Conservation (phyloP, 2,113 vertebrate species). For the Chaenocephalus aceratus region DNA sequence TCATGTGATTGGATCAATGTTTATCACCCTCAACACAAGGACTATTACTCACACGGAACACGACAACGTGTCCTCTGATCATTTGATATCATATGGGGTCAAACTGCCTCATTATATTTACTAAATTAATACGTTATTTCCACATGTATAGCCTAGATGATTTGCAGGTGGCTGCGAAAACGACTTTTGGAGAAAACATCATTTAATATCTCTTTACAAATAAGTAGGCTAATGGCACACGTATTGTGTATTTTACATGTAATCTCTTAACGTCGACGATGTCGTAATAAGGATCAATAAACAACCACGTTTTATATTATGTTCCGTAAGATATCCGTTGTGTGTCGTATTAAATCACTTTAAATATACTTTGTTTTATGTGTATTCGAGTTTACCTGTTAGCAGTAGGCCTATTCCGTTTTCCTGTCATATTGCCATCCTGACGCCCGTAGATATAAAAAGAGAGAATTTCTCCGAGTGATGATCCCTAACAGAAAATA, state of each 20-base stretch:
- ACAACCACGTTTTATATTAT: too few species aligned
- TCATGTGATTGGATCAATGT: constrained; percentile 63
- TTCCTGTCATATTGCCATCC: not conserved
- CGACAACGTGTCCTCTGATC: not conserved
- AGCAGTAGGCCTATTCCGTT: not conserved
- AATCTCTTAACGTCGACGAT: not conserved
- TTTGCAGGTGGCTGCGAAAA: too few species aligned
- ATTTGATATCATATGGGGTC: not conserved
- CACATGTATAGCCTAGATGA: not conserved
- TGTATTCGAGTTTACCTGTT: too few species aligned
- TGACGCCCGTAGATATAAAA: not conserved
- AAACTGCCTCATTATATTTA: not conserved
- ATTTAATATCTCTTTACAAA: not conserved
- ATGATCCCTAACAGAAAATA: constrained; percentile 29
- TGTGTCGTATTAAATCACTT: not conserved
- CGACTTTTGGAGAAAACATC: not conserved
- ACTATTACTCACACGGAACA: not conserved
- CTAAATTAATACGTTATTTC: not conserved
- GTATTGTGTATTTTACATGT: not conserved
- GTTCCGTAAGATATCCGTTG: not conserved
- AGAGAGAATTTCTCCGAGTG: not conserved
- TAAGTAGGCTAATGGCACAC: not conserved
- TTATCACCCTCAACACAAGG: constrained; percentile 15
- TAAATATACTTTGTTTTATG: too few species aligned
- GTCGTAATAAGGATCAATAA: not conserved